A percentile compares a stretch with the other conserved stretches of the same genome.
Evolutionary conservation across 2,888 invertebrate species (phyloP).

Genomic region (Hofmannophila pseudospretella): DNA sequence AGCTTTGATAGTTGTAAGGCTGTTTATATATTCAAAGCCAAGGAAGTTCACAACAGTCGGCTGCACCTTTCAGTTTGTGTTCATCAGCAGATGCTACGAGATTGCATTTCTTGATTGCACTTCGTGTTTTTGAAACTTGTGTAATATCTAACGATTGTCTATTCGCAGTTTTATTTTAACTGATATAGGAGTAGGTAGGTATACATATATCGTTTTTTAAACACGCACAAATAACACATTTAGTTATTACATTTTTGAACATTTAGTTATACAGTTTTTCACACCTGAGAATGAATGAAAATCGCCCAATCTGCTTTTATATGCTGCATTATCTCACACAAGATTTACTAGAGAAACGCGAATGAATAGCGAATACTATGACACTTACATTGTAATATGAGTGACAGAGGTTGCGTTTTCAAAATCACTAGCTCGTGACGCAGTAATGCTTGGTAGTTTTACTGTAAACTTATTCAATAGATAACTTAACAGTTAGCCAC

Average conservation of each 20-base stretch:
- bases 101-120: too few species aligned
- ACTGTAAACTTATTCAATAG: too few species aligned
- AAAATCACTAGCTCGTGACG: conserved; percentile 15
- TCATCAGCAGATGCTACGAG: not conserved
- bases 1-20: conserved; percentile 9
- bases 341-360: conserved; percentile 11
- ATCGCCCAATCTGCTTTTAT: too few species aligned
- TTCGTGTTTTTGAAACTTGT: too few species aligned
- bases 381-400: conserved; percentile 11
- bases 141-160: too few species aligned
- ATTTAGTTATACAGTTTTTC: too few species aligned
- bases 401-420: conserved; percentile 14
- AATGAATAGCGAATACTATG: conserved; percentile 12
- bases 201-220: too few species aligned
- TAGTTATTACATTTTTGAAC: conserved; percentile 2
- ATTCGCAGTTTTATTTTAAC: too few species aligned
- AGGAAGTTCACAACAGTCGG: conserved; percentile 5
- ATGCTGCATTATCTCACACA: too few species aligned
- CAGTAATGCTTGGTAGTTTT: conserved; percentile 1
- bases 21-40: conserved; percentile 12
- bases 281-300: too few species aligned
- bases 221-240: conserved; percentile 8
- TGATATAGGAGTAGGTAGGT: too few species aligned
- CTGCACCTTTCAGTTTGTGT: conserved; percentile 1
- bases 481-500: too few species aligned